A percentile compares a stretch with the other conserved stretches of the same genome.
phyloP scores from a whole-genome alignment of 2,113 vertebrate genomes.

The Colaptes auratus region DNA sequence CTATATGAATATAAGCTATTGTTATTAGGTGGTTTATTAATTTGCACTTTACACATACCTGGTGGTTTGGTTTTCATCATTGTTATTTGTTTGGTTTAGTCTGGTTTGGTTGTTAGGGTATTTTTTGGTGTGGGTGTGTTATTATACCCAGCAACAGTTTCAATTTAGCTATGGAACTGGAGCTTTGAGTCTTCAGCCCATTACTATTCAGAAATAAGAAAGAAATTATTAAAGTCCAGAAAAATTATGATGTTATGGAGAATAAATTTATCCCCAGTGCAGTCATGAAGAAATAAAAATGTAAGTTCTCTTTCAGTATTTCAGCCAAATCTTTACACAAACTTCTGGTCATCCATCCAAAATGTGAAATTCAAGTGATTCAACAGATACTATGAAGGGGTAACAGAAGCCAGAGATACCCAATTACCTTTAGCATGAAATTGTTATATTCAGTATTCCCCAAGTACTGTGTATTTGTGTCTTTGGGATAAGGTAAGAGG shows the following conservation, averaged over 20 bases:
- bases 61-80: background rate
- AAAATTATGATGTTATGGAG: background rate
- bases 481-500: background rate
- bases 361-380: slow-evolving; percentile 23
- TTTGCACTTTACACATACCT: background rate
- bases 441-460: background rate
- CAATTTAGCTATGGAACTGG: background rate
- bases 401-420: slow-evolving; percentile 11
- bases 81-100: background rate
- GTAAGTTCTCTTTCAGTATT: slow-evolving; percentile 45
- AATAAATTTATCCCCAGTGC: background rate
- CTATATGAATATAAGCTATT: background rate
- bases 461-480: background rate
- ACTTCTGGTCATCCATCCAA: slow-evolving; percentile 38
- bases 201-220: background rate
- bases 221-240: background rate
- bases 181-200: background rate
- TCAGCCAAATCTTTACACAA: slow-evolving; percentile 33
- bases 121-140: background rate
- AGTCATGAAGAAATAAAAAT: slow-evolving; percentile 39
- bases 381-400: slow-evolving; percentile 16
- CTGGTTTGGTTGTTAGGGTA: background rate
- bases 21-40: background rate
- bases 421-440: slow-evolving; percentile 35
- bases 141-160: background rate